Evolutionary conservation across 23 tunicate species (phyloP).

Genomic region (Trididemnum miniatum): DNA sequence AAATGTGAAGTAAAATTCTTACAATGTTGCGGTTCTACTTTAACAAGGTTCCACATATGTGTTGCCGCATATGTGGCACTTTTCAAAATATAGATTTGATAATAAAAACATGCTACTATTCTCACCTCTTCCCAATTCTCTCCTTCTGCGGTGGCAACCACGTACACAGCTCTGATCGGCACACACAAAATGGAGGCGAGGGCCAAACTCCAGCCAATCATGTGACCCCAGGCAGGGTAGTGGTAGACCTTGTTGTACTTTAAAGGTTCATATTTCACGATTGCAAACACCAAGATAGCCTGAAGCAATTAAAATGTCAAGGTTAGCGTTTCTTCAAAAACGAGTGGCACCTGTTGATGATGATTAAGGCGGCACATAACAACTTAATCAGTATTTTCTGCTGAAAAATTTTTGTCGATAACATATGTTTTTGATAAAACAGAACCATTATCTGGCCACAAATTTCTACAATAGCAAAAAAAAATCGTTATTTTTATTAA

Average conservation of each 20-base stretch:
- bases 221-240: constrained; percentile 88
- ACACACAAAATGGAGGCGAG: constrained; percentile 78
- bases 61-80: neutral
- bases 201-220: constrained; percentile 82
- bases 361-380: no score
- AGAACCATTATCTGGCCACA: no score
- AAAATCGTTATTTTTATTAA: no score
- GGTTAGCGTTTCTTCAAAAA: no score
- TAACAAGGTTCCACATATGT: neutral
- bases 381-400: no score
- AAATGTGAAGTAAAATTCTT: neutral
- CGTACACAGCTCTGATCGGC: constrained; percentile 60
- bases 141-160: constrained; percentile 54
- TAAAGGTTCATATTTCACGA: constrained; percentile 80
- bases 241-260: constrained; percentile 79
- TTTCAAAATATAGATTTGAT: neutral
- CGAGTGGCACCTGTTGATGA: no score
- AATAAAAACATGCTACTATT: neutral
- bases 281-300: constrained; percentile 78
- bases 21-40: no score
- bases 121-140: constrained; percentile 67
- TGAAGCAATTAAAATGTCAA: constrained; percentile 42
- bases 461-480: no score
- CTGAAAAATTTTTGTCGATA: no score
- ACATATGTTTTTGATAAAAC: no score